Percentiles rank a stretch among this genome's conserved stretches.
These are phyloP conservation scores for Sebastes oblongus DNA, from an alignment of 2,797 vertebrate genomes.

Conservation along the genomic window DNA sequence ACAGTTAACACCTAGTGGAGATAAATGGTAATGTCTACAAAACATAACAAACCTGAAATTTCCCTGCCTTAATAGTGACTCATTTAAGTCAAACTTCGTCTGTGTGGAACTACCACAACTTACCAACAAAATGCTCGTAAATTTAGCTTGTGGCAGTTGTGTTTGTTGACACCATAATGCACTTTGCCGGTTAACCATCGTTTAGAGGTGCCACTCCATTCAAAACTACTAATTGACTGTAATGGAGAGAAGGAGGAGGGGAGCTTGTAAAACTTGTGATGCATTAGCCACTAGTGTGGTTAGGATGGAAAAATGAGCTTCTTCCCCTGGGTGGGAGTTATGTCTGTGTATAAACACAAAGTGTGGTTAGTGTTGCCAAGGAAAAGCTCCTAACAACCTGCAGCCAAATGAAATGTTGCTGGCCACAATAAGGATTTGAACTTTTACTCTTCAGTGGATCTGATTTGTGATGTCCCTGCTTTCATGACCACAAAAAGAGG, in stretches of 20 bases:
- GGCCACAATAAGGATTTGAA: conserved; percentile 28
- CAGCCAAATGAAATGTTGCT: conserved; percentile 23
- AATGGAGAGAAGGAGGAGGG: conserved; percentile 19
- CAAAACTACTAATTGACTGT: conserved; percentile 48
- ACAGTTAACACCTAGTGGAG: not conserved
- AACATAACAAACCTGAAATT: not conserved
- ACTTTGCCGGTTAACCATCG: not conserved
- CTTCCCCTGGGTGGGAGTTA: conserved; percentile 35
- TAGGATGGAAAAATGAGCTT: conserved; percentile 32
- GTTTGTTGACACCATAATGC: conserved; percentile 22
- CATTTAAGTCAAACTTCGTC: not conserved
- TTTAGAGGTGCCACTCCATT: conserved; percentile 28
- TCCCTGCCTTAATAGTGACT: not conserved
- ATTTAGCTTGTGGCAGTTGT: conserved; percentile 24
- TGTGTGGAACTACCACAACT: conserved; percentile 16
- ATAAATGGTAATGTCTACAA: not conserved
- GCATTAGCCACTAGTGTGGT: conserved; percentile 35
- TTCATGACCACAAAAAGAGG: not conserved
- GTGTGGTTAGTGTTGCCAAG: conserved; percentile 45
- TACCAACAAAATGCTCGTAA: conserved; percentile 35
- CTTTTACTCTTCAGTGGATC: conserved; percentile 16
- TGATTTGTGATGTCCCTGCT: not conserved
- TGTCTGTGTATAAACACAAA: conserved; percentile 36
- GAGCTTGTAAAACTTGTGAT: conserved; percentile 51
- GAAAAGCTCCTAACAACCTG: conserved; percentile 16